A percentile compares a stretch with the other conserved stretches of the same genome.
phyloP scores from a whole-genome alignment of 1,140 invertebrate species.

The Alviniconcha marisindica region DNA sequence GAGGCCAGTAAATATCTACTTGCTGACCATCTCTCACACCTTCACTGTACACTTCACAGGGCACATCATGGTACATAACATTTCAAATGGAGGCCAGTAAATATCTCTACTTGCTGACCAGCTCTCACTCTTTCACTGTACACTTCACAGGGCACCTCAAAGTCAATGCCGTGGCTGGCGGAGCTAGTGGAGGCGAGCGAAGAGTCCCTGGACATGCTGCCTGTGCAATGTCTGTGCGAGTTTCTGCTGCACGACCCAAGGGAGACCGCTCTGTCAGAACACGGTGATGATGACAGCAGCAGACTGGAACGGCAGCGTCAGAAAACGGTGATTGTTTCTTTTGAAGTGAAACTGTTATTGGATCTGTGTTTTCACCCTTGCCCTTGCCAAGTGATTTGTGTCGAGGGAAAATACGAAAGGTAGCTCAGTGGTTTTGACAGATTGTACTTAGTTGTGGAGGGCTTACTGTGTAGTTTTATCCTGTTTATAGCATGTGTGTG shows the following conservation, averaged over 20 bases:
- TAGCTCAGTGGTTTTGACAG: too few relatives aligned
- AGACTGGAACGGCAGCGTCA: conserved; percentile 71
- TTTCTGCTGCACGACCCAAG: conserved; percentile 87
- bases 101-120: neutral
- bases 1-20: too few relatives aligned
- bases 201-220: conserved; percentile 89
- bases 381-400: neutral
- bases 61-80: too few relatives aligned
- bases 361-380: neutral
- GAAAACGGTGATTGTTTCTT: conserved; percentile 63
- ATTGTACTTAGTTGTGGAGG: too few relatives aligned
- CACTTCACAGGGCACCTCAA: conserved; percentile 81
- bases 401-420: neutral
- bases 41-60: too few relatives aligned
- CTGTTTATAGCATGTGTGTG: too few relatives aligned
- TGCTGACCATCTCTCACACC: too few relatives aligned
- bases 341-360: too few relatives aligned
- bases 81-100: too few relatives aligned
- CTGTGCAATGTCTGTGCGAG: conserved; percentile 97
- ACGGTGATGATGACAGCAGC: conserved; percentile 62
- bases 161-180: conserved; percentile 97
- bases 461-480: too few relatives aligned
- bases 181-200: conserved; percentile 95
- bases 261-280: conserved; percentile 48
- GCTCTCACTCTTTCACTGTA: too few relatives aligned